phyloP scores from a whole-genome alignment of 1,140 invertebrate genomes.

The Bombus sibiricus region DNA sequence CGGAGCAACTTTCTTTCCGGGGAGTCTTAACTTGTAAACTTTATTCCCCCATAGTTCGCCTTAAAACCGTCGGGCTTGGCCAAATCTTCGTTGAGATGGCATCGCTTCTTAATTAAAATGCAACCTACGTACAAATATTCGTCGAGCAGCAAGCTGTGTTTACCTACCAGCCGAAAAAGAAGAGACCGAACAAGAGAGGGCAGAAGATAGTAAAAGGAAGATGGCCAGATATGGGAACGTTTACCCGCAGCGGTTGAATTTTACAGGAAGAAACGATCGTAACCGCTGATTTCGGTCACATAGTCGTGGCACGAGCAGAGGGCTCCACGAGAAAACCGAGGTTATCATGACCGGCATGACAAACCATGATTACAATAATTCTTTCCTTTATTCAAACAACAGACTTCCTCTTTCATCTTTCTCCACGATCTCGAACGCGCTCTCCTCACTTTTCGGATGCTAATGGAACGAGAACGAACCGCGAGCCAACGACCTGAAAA shows the following conservation, averaged over 20 bases:
- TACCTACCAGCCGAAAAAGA: neutral
- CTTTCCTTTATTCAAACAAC: constrained; percentile 31
- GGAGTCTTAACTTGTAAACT: constrained; percentile 3
- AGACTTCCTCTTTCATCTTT: constrained; percentile 29
- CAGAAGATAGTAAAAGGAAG: neutral
- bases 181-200: too few relatives aligned
- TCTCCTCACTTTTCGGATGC: neutral
- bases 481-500: neutral
- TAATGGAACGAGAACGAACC: constrained; percentile 11
- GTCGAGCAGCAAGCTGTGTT: constrained; percentile 6
- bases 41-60: neutral
- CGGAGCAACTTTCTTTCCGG: constrained; percentile 1
- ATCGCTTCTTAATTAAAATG: constrained; percentile 52
- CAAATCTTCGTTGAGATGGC: constrained; percentile 20
- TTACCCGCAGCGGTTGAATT: constrained; percentile 15
- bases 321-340: constrained; percentile 19
- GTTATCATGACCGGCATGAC: constrained; percentile 47
- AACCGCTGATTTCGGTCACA: constrained; percentile 23
- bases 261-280: constrained; percentile 26
- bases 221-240: constrained; percentile 32
- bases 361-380: constrained; percentile 37
- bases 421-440: neutral
- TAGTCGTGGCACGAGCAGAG: neutral
- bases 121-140: constrained; percentile 47
- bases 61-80: neutral